These are phyloP conservation scores for Limnephilus auricula DNA, from an alignment of 2,888 invertebrate species.

Conservation along the genomic window DNA sequence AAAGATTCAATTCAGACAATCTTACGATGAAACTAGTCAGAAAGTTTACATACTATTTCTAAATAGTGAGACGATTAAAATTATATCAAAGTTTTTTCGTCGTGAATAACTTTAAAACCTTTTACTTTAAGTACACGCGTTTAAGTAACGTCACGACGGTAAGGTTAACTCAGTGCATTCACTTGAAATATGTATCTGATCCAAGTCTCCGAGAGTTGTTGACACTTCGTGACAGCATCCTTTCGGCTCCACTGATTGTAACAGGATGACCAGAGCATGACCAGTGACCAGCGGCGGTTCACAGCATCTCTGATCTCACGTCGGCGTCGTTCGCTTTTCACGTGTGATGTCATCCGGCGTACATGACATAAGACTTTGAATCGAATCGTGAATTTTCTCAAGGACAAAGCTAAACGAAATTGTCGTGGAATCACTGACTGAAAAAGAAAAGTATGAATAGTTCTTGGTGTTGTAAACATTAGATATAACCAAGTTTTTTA, in stretches of 20 bases:
- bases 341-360: slow-evolving; percentile 17
- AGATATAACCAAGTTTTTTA: not conserved
- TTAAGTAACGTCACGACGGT: not conserved
- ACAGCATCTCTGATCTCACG: not conserved
- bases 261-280: slow-evolving; percentile 13
- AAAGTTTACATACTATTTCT: not conserved
- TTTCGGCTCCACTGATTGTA: not conserved
- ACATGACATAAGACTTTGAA: not conserved
- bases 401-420: not conserved
- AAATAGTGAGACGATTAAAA: not conserved
- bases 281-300: not conserved
- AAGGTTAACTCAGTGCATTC: not conserved
- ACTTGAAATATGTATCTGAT: not conserved
- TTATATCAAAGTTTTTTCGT: not conserved
- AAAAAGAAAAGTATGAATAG: not conserved
- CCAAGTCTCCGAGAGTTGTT: not conserved
- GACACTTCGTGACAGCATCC: not conserved
- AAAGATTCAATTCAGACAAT: too few species aligned
- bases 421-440: not conserved
- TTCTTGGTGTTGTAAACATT: not conserved
- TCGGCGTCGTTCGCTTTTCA: not conserved
- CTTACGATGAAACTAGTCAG: too few species aligned
- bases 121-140: not conserved
- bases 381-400: not conserved
- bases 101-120: not conserved